These are phyloP conservation scores for Malacoctenus gilli DNA, from an alignment of 2,797 vertebrate genomes.

Conservation along the genomic window DNA sequence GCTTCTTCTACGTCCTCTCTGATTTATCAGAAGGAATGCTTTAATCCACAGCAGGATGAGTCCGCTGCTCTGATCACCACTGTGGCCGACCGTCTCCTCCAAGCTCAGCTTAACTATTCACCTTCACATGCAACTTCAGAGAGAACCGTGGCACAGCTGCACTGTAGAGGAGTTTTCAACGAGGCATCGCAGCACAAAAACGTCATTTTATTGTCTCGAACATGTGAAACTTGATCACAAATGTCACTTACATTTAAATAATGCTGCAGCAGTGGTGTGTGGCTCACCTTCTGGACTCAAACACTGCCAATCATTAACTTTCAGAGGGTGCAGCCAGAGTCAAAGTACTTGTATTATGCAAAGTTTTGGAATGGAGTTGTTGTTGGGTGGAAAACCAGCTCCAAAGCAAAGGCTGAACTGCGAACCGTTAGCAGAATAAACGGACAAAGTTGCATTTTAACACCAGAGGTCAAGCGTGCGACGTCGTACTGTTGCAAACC, in stretches of 20 bases:
- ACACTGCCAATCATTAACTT: slow-evolving; percentile 35
- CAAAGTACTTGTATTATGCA: neutral
- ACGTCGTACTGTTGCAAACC: too few relatives aligned
- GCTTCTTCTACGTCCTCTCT: slow-evolving; percentile 12
- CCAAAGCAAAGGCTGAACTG: neutral
- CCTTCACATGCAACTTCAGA: neutral
- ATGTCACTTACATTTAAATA: too few relatives aligned
- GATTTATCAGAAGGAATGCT: slow-evolving; percentile 45
- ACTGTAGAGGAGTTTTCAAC: neutral
- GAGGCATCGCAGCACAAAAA: too few relatives aligned
- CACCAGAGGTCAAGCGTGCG: slow-evolving; percentile 1
- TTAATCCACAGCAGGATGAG: slow-evolving; percentile 35
- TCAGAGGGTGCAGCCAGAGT: neutral
- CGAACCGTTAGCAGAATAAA: neutral
- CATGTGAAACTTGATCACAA: too few relatives aligned
- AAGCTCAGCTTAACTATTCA: slow-evolving; percentile 17
- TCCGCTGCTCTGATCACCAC: slow-evolving; percentile 25
- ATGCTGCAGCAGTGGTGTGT: neutral
- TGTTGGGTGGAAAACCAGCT: neutral
- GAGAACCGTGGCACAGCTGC: neutral
- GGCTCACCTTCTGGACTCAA: slow-evolving; percentile 7
- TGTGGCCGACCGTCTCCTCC: slow-evolving; percentile 10
- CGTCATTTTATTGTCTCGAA: too few relatives aligned
- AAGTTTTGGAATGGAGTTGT: neutral
- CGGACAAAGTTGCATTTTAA: neutral